These are phyloP conservation scores for Oxyruncus cristatus DNA, from an alignment of 2,113 vertebrate genomes.

Conservation along the genomic window DNA sequence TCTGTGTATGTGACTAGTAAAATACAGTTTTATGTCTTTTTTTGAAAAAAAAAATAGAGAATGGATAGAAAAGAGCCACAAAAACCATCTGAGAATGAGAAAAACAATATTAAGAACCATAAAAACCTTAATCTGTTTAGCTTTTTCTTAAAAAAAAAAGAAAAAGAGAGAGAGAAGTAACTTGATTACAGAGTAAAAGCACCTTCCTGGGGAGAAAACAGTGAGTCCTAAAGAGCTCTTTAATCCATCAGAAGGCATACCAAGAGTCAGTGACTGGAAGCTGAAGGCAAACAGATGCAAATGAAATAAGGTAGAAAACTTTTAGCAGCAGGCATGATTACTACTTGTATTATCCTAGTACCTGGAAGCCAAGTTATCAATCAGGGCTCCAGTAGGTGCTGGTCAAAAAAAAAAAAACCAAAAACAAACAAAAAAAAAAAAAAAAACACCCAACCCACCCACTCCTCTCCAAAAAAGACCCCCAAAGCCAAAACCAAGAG, in stretches of 20 bases:
- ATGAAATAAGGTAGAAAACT: constrained; percentile 18
- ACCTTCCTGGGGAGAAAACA: constrained; percentile 46
- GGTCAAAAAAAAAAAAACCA: not conserved
- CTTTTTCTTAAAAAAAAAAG: not conserved
- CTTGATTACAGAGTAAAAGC: constrained; percentile 53
- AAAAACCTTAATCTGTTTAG: not conserved
- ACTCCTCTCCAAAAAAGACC: not conserved
- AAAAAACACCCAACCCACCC: not conserved
- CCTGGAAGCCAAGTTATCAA: not conserved
- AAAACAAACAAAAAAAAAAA: not conserved
- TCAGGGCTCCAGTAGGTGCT: not conserved
- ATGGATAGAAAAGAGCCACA: not conserved
- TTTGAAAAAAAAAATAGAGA: not conserved
- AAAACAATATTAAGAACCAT: not conserved
- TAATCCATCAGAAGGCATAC: constrained; percentile 35
- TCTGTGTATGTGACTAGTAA: not conserved
- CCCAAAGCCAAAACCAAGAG: not conserved
- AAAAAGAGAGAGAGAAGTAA: not conserved
- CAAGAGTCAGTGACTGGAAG: constrained; percentile 40
- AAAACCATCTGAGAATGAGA: not conserved
- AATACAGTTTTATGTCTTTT: not conserved
- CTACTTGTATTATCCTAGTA: not conserved
- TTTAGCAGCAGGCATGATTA: constrained; percentile 41
- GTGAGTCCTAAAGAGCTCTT: constrained; percentile 38
- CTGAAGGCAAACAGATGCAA: constrained; percentile 50